A percentile compares a stretch with the other conserved stretches of the same genome.
These are phyloP conservation scores for Lasaia peninsularis DNA, from an alignment of 1,140 invertebrate genomes.

Conservation along the genomic window DNA sequence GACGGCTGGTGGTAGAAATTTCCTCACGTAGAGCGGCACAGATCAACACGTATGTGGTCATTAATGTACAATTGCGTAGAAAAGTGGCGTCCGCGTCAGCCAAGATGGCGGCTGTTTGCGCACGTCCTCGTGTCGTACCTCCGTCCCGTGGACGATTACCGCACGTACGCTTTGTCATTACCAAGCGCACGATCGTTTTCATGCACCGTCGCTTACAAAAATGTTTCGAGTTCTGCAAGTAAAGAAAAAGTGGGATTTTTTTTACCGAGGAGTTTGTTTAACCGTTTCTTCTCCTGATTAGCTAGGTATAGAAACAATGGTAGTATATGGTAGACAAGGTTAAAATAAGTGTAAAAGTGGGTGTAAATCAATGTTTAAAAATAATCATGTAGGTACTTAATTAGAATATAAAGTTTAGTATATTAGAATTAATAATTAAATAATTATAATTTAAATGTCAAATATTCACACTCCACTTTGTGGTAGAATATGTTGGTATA, in stretches of 20 bases:
- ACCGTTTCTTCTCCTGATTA: no score
- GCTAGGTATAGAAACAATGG: no score
- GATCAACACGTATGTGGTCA: conserved; percentile 22
- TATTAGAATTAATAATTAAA: no score
- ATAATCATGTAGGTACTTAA: no score
- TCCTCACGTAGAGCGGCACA: conserved; percentile 22
- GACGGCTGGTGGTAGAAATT: conserved; percentile 17
- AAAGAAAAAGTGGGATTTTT: not conserved
- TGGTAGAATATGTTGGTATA: no score
- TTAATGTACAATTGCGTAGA: conserved; percentile 29
- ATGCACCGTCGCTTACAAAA: not conserved
- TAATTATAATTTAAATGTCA: no score
- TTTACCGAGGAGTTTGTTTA: no score
- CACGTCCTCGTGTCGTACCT: conserved; percentile 31
- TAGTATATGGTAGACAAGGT: no score
- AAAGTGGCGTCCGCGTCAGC: conserved; percentile 22
- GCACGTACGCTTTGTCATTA: conserved; percentile 60
- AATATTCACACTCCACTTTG: no score
- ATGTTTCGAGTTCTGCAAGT: not conserved
- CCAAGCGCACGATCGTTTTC: conserved; percentile 8
- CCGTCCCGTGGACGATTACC: conserved; percentile 37
- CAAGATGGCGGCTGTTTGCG: conserved; percentile 29
- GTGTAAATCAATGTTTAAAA: no score
- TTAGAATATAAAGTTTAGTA: no score
- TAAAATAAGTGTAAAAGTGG: no score